Base-by-base conservation (phyloP, 2,888 invertebrate genomes). In the Epirrhoe tristata region DNA sequence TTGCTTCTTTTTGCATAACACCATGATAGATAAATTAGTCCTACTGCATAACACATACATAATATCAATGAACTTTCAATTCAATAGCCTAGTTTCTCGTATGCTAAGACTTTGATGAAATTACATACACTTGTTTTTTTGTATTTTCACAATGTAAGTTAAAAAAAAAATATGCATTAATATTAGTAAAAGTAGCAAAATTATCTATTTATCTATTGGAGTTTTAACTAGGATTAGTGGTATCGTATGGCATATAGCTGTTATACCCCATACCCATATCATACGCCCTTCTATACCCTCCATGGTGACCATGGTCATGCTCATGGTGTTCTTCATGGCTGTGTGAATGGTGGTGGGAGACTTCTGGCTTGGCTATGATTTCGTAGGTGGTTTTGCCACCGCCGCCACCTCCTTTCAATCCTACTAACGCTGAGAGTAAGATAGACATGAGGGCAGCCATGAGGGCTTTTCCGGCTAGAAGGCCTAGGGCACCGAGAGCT, bases 401-500 rank as follows among this genome's bases (percentile, higher is more conserved):
- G 12, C 96, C 96, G 0, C 95, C 95, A 6, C 94, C 87, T 4
- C 96, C 95, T 78, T 97, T 97, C n/a, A 97, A 89, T 0, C 97
- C 97, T 8, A 97, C 94, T 16, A 97, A 94, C 0, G 96, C 96
- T 0, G 97, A 96, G 0, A 97, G 88, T 71, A 97, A 95, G 5
- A 97, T 90, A 0, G 97, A 97, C 94, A 97, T 96, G 0, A 97
- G 85, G 0, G 96, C 97, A 0, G 97, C 96, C 96, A 97, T 96
- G 8, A 97, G 83, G 1, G 97, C 97, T 84, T 97, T 97, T n/a
- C 97, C 97, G 4, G 97, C 97, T 17, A 97, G 89, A 5, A 96
- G 90, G 0, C 97, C 97, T 39, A 97, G 82, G 0, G 96, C 96
- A 8, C 96, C 96, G 43, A 97, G 89, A 1, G 96, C 97, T 46